phyloP scores from a whole-genome alignment of 2,797 vertebrate species.

The Sebastes diploproa region DNA sequence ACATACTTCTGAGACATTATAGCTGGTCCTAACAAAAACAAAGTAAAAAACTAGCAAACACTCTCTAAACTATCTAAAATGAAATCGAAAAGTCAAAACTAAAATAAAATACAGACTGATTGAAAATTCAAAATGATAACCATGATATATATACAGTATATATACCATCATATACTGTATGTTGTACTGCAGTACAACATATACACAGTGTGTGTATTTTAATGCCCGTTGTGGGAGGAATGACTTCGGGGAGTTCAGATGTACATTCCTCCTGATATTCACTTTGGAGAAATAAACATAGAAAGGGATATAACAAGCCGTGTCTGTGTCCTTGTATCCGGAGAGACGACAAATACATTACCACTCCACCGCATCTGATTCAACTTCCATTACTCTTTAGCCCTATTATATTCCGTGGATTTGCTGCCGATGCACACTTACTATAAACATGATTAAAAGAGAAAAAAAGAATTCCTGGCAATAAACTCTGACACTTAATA shows the following conservation, averaged over 20 bases:
- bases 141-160: rapidly evolving
- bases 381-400: slow-evolving; percentile 58
- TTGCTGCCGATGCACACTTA: slow-evolving; percentile 49
- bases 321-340: slow-evolving; percentile 61
- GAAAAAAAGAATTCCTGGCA: slow-evolving; percentile 11
- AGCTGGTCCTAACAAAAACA: too few relatives aligned
- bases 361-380: slow-evolving; percentile 46
- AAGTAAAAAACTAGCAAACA: too few relatives aligned
- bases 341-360: slow-evolving; percentile 51
- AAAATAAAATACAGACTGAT: too few relatives aligned
- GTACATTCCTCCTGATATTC: slow-evolving; percentile 40
- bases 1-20: too few relatives aligned
- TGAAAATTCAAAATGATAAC: too few relatives aligned
- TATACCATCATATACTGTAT: too few relatives aligned
- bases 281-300: slow-evolving; percentile 50
- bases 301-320: slow-evolving; percentile 42
- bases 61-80: too few relatives aligned
- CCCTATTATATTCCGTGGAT: slow-evolving; percentile 34
- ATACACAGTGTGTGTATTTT: slow-evolving; percentile 5
- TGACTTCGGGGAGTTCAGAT: slow-evolving; percentile 32
- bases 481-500: slow-evolving; percentile 55
- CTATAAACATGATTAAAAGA: slow-evolving; percentile 68
- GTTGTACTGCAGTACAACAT: too few relatives aligned
- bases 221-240: slow-evolving; percentile 30
- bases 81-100: too few relatives aligned